These are phyloP conservation scores for Limnothrissa miodon DNA, from an alignment of 2,113 vertebrate species.

Conservation along the genomic window DNA sequence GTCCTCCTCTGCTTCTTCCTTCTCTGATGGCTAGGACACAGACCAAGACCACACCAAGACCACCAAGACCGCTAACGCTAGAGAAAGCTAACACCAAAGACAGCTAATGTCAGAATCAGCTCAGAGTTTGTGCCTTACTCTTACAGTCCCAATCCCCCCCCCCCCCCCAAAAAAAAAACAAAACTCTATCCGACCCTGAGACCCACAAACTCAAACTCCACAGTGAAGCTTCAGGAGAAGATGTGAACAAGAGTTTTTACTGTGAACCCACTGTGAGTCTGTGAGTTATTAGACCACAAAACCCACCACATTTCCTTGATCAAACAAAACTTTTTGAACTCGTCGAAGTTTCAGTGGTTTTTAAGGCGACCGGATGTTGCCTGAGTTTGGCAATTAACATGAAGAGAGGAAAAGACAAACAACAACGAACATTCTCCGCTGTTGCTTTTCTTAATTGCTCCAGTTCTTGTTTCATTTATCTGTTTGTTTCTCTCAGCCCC, in stretches of 20 bases:
- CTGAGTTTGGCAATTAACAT: background rate
- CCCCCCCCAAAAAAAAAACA: no score
- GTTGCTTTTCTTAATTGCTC: background rate
- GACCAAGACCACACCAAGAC: background rate
- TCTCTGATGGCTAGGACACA: background rate
- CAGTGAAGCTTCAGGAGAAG: background rate
- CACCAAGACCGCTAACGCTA: no score
- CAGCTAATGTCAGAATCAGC: no score
- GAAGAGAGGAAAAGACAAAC: background rate
- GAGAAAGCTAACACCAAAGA: no score
- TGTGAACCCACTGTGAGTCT: background rate
- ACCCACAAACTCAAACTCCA: no score
- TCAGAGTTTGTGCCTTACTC: no score
- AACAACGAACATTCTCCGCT: background rate
- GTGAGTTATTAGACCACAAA: background rate
- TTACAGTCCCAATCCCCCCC: no score
- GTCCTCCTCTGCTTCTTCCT: background rate
- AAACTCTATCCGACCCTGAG: no score
- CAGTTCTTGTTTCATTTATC: background rate
- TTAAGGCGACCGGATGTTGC: background rate
- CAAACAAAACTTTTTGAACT: background rate
- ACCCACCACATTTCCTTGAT: background rate
- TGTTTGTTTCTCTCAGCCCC: background rate
- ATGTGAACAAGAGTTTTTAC: no score
- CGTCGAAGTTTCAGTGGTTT: background rate